Base-by-base conservation (phyloP, 2,888 invertebrate species). In the Lochmaea crataegi region DNA sequence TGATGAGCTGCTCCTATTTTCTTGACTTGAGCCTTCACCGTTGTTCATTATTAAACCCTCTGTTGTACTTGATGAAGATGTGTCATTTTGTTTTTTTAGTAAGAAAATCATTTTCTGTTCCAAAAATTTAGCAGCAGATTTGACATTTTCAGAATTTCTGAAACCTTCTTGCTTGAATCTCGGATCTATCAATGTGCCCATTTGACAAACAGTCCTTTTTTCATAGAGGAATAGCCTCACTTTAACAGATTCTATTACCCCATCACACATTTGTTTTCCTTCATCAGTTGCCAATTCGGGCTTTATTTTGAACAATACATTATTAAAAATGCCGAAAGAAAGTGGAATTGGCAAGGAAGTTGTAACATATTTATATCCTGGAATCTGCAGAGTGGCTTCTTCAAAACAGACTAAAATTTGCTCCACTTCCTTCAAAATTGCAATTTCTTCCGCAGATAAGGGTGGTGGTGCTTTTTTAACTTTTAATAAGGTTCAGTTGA, bases 111-210 rank as follows among this genome's bases (percentile, higher is more conserved):
- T 51, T n/a, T 51, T 12, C 14, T 51, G 51, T 12, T 38, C 61
- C 41, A 61, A 61, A 61, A 61, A 38, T 3, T 3, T 5, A 5
- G 6, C 4, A 5, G 61, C 61, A n/a, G n/a, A n/a, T n/a, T n/a
- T n/a, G n/a, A n/a, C n/a, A n/a, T n/a, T n/a, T n/a, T n/a, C n/a
- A n/a, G 12, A 32, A 16, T 57, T 57, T 22, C 5, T 61, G 32
- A 26, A 57, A 18, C 57, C 57, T 7, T 57, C 57, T 22, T 57
- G 16, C 16, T 61, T 61, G n/a, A 61, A 61, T 61, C 61, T 32
- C 2, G 61, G n/a, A 61, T 61, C 38, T 32, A 61, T 4, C 16
- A 61, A 61, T 38, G 61, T 61, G 4, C 38, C 61, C 32, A 61
- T 38, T 61, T 38, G 32, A 9, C 5, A 32, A 12, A 18, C 57